Base-by-base conservation (phyloP, 2,797 vertebrate species). In the Luscinia luscinia region DNA sequence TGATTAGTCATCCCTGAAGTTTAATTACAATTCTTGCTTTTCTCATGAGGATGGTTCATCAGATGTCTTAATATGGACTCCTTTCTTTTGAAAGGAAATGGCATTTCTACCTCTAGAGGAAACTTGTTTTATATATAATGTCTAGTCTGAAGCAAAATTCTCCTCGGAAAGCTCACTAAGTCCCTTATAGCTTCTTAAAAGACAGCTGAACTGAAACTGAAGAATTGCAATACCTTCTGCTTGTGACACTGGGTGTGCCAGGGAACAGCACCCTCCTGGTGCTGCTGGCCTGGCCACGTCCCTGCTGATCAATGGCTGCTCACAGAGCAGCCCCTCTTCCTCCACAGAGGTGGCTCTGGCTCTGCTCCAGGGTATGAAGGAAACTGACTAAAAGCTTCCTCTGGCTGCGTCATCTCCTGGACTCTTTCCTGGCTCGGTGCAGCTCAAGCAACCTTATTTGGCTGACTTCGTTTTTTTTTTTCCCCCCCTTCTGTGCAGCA, bases 321-420 rank as follows among this genome's bases (percentile, higher is more conserved):
- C 58, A 24, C 66, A 48, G 96, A 78, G 79, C 49, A 87, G 28
- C 64, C 70, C 46, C 73, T 64, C 63, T 70, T 85, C 49, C 66
- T 86, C 8, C 57, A 3, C 57, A 48, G 94, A 96, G 95, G 95
- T 96, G 77, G 78, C 72, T 46, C 96, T 98, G 98, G 98, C 97
- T 89, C 92, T 59, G 78, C 91, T 97, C 97, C 97, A 98, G 94
- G 87, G 95, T 97, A 57, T 94, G 97, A 97, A 98, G 98, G 98
- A 99, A 99, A 80, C 98, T 99, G 99, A 99, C 98, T 99, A 99
- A 99, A 98, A 96, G 94, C 98, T 99, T 99, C 98, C 98, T 97
- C 94, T 96, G 63, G 93, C 97, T 96, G 98, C 97, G 98, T 99
- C 98, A 99, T 98, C 98, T 99, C 98, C 98, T 98, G 98, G 98